Percentiles rank a stretch among this genome's conserved stretches.
phyloP scores from a whole-genome alignment of 2,888 invertebrate genomes.

The Encarsia formosa region DNA sequence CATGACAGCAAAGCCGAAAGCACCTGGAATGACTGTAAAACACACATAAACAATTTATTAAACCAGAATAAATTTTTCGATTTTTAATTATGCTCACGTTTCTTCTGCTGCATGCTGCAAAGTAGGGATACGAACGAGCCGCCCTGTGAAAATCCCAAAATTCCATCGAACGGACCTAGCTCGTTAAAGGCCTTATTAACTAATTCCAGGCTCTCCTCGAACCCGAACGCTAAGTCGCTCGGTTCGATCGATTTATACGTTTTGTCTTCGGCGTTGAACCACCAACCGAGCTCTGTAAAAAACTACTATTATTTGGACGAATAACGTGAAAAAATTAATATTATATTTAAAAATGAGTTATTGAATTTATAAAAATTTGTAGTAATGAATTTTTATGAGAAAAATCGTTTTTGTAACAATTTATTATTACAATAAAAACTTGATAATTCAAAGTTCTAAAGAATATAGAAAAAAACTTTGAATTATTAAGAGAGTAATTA shows the following conservation, averaged over 20 bases:
- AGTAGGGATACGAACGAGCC: slow-evolving; percentile 81
- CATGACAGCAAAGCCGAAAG: slow-evolving; percentile 81
- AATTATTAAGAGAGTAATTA: no score
- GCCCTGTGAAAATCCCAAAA: slow-evolving; percentile 92
- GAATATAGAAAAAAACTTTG: no score
- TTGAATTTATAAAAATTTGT: no score
- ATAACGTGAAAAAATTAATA: no score
- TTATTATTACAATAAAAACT: no score
- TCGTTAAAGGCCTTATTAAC: slow-evolving; percentile 66
- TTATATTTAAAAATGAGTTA: no score
- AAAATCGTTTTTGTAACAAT: no score
- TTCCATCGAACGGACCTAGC: slow-evolving; percentile 86
- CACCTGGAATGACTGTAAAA: slow-evolving; percentile 63
- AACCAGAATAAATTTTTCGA: slow-evolving; percentile 1
- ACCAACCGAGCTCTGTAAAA: slow-evolving; percentile 78
- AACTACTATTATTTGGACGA: no score
- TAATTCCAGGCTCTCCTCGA: slow-evolving; percentile 68
- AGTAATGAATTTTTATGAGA: no score
- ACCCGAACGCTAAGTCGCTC: slow-evolving; percentile 72
- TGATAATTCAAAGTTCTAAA: no score
- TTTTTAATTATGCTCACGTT: slow-evolving; percentile 54
- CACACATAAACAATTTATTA: not conserved
- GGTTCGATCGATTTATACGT: slow-evolving; percentile 70
- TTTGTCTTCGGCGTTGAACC: slow-evolving; percentile 80
- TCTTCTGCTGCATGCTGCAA: slow-evolving; percentile 72